Evolutionary conservation across 2,888 invertebrate species (phyloP), one percentile per base, ranked within the genome.

Genomic region (Noctuana brunneofusca): DNA sequence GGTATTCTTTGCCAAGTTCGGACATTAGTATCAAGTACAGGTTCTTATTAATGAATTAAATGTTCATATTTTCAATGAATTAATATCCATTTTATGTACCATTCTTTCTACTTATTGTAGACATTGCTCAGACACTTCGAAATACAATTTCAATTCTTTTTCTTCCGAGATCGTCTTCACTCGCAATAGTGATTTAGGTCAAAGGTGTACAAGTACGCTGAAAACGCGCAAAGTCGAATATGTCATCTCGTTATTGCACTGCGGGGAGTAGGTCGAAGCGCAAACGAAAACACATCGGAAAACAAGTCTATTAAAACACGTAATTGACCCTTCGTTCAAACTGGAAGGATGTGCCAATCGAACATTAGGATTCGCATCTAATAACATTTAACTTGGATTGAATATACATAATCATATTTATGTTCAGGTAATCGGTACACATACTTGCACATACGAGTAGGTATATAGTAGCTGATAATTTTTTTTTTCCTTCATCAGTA

Each of bases 301-400:
- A 62, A 56, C 62, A 49, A 62, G 62, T 62, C 62, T 56, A 50
- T 62, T 62, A 62, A 62, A 62, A 56, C 55, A 62, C 41, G 55
- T 50, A 62, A 55, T 62, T 56, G 62, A 49, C 49, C 30, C 62
- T 62, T 50, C 55, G 62, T 49, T 54, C 55, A 62, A 56, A 62
- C 55, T 62, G 41, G 41, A 56, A 62, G 62, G 62, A 62, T 62
- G 55, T 62, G 41, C 55, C 49, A 62, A 56, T 56, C 55, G 50
- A 41, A 62, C 49, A 62, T 50, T 50, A 62, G 43, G 38, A 55
- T 62, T 49, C 30, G 41, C 49, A 55, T 49, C n/a, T 20, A 49
- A 62, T 62, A 27, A 55, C 49, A 41, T 54, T 54, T 48, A 54
- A 35, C 32, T 32, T 32, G 11, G 30, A 14, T 16, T 41, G 16